Percentiles rank a stretch among this genome's conserved stretches.
Evolutionary conservation across 2,888 invertebrate genomes (phyloP).

Genomic region (Anorthoa munda): DNA sequence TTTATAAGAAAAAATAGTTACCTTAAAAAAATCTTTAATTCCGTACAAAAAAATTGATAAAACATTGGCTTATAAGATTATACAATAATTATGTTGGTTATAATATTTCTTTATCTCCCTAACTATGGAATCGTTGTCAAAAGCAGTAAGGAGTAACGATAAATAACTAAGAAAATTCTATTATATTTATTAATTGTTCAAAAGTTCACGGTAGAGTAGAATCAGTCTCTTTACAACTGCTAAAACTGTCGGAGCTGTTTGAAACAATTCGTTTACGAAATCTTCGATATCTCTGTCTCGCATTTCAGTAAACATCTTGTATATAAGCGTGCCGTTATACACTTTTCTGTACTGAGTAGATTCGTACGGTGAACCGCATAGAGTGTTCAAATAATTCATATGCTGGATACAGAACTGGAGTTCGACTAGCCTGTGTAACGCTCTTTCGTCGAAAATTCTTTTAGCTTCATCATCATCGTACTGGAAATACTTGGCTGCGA

Average conservation of each 20-base stretch:
- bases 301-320: constrained; percentile 62
- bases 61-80: too few species aligned
- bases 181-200: not conserved
- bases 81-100: too few species aligned
- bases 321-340: constrained; percentile 73
- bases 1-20: too few species aligned
- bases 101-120: too few species aligned
- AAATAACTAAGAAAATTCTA: not conserved
- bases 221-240: constrained; percentile 23
- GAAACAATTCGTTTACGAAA: constrained; percentile 39
- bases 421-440: constrained; percentile 66
- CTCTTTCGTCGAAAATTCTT: constrained; percentile 55
- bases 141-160: not conserved
- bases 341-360: constrained; percentile 66
- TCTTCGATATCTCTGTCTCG: not conserved
- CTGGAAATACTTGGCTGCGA: constrained; percentile 55
- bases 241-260: constrained; percentile 34
- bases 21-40: too few species aligned
- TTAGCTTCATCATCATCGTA: constrained; percentile 29
- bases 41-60: too few species aligned
- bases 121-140: too few species aligned
- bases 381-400: constrained; percentile 72
- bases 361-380: constrained; percentile 71
- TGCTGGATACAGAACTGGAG: constrained; percentile 72
- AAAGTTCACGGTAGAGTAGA: constrained; percentile 15